These are phyloP conservation scores for Meganola albula DNA, from an alignment of 2,888 invertebrate genomes.

Conservation along the genomic window DNA sequence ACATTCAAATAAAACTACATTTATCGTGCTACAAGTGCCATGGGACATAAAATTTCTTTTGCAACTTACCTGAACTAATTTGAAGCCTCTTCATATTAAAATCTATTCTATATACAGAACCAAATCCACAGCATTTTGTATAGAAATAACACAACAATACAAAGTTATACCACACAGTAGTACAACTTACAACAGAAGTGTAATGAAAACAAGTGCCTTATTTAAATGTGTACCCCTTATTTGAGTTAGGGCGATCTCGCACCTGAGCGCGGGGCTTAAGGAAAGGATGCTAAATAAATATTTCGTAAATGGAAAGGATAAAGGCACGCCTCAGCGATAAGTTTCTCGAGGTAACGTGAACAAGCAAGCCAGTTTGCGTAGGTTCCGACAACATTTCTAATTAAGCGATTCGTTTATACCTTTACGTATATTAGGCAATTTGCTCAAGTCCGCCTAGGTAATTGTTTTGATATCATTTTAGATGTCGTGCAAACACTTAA, in stretches of 20 bases:
- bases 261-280: conserved; percentile 68
- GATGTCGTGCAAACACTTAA: too few species aligned
- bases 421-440: conserved; percentile 31
- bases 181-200: conserved; percentile 41
- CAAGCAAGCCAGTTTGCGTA: conserved; percentile 57
- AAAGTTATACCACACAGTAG: too few species aligned
- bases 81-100: too few species aligned
- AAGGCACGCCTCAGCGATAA: conserved; percentile 63
- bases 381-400: conserved; percentile 56
- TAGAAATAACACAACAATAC: too few species aligned
- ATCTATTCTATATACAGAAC: too few species aligned
- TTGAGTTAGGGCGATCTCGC: conserved; percentile 68
- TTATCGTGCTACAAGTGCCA: too few species aligned
- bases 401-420: conserved; percentile 49
- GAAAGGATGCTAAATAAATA: conserved; percentile 73
- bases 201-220: conserved; percentile 62
- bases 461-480: too few species aligned
- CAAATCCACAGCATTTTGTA: too few species aligned
- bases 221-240: conserved; percentile 66
- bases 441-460: conserved; percentile 18
- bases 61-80: too few species aligned
- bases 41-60: too few species aligned
- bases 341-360: conserved; percentile 54
- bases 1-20: too few species aligned
- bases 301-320: conserved; percentile 69